Percentiles rank a stretch among this genome's conserved stretches.
Conservation (phyloP, 2,113 vertebrate genomes). For the Poeciliopsis retropinna region DNA sequence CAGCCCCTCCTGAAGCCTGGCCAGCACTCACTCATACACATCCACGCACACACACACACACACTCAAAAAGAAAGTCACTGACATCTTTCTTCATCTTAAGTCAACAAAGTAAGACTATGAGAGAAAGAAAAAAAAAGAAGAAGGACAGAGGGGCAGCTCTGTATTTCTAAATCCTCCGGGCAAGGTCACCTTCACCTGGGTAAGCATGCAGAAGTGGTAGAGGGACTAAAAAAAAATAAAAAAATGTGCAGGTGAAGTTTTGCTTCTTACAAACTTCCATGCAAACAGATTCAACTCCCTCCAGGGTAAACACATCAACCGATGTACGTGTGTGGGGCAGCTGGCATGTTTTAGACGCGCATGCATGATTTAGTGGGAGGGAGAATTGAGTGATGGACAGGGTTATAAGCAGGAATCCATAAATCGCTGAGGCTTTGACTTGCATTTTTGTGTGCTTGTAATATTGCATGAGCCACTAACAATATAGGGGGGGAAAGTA, state of each 20-base stretch:
- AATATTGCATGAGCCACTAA: constrained; percentile 38
- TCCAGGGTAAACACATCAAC: constrained; percentile 72
- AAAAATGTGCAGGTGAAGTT: constrained; percentile 44
- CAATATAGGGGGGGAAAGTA: neutral
- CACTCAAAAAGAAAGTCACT: constrained; percentile 64
- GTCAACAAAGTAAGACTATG: constrained; percentile 45
- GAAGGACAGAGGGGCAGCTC: constrained; percentile 41
- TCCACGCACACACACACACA: constrained; percentile 41
- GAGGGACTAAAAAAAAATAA: constrained; percentile 15
- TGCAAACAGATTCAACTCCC: constrained; percentile 59
- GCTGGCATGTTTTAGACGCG: constrained; percentile 60
- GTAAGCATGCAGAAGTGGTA: constrained; percentile 37
- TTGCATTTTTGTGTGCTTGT: constrained; percentile 51
- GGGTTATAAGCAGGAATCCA: constrained; percentile 64
- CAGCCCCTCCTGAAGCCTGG: constrained; percentile 76
- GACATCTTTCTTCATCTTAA: constrained; percentile 50
- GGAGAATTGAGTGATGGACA: constrained; percentile 58
- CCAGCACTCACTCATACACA: constrained; percentile 63
- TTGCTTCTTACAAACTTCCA: constrained; percentile 65
- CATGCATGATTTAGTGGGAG: constrained; percentile 69
- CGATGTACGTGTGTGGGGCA: constrained; percentile 53
- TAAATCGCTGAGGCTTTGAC: constrained; percentile 47
- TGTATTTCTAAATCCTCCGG: constrained; percentile 56
- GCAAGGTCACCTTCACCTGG: constrained; percentile 70
- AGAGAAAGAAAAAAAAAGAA: constrained; percentile 17